Conservation (phyloP, 2,797 vertebrate species). For the Oreonectes daqikongensis region DNA sequence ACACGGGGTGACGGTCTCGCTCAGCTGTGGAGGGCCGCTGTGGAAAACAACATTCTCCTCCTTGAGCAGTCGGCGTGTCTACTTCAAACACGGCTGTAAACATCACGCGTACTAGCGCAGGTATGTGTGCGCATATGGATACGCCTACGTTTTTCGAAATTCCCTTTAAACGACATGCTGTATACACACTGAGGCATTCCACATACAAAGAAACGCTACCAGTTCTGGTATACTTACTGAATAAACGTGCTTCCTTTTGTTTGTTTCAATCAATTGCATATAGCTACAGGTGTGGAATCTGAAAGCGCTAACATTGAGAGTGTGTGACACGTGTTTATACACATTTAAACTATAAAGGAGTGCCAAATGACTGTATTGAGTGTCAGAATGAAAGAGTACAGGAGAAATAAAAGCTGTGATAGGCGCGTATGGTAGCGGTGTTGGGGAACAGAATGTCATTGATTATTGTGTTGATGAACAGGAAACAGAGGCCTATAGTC, state of each 20-base stretch:
- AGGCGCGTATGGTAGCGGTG: background rate
- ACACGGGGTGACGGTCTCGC: background rate
- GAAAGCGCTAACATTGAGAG: background rate
- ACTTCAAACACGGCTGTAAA: conserved; percentile 34
- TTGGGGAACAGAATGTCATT: conserved; percentile 35
- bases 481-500: conserved; percentile 16
- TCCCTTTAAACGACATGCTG: conserved; percentile 6
- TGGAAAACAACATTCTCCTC: conserved; percentile 4
- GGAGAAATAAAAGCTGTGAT: background rate
- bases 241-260: background rate
- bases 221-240: background rate
- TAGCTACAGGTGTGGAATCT: background rate
- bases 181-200: conserved; percentile 3
- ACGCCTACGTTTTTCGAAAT: background rate
- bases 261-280: conserved; percentile 4
- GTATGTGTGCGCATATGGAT: conserved; percentile 1
- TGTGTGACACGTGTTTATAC: background rate
- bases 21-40: conserved; percentile 12
- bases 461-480: conserved; percentile 36
- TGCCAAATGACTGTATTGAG: conserved; percentile 3
- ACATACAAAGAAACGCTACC: background rate
- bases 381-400: background rate
- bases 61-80: conserved; percentile 2
- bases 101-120: background rate
- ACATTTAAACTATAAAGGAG: conserved; percentile 10